These are phyloP conservation scores for Eristalis tenax DNA, from an alignment of 2,888 invertebrate species.

Conservation along the genomic window DNA sequence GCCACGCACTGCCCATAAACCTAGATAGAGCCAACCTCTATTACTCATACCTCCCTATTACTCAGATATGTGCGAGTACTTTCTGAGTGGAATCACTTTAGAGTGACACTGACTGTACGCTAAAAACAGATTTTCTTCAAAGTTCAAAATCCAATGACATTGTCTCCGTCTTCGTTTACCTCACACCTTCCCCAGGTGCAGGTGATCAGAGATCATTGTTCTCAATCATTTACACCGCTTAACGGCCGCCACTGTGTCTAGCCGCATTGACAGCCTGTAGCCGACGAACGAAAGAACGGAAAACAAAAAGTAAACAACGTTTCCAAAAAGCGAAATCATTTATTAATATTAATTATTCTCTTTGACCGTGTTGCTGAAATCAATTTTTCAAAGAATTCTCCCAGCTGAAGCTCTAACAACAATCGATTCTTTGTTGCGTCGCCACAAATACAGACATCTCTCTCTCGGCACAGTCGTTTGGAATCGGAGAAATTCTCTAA, in stretches of 20 bases:
- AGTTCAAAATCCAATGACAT: too few relatives aligned
- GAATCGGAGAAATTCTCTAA: neutral
- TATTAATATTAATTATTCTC: neutral
- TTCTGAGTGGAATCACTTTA: too few relatives aligned
- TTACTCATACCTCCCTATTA: too few relatives aligned
- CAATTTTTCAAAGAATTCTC: neutral
- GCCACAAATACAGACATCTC: neutral
- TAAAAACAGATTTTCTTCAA: too few relatives aligned
- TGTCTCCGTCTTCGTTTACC: neutral
- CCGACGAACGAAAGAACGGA: neutral
- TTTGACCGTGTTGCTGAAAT: neutral
- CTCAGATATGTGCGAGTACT: too few relatives aligned
- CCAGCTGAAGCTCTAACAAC: neutral
- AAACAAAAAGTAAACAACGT: neutral
- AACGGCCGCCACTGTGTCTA: neutral
- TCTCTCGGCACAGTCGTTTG: neutral
- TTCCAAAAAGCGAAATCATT: neutral
- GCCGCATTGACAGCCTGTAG: neutral
- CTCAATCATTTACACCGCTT: neutral
- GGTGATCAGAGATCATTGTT: neutral
- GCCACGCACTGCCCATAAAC: too few relatives aligned
- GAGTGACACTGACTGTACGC: too few relatives aligned
- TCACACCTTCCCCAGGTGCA: neutral
- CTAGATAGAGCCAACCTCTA: too few relatives aligned
- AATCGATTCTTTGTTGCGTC: constrained; percentile 5